These are phyloP conservation scores for Drosophila histrio DNA, from an alignment of 2,888 invertebrate genomes.

Conservation along the genomic window DNA sequence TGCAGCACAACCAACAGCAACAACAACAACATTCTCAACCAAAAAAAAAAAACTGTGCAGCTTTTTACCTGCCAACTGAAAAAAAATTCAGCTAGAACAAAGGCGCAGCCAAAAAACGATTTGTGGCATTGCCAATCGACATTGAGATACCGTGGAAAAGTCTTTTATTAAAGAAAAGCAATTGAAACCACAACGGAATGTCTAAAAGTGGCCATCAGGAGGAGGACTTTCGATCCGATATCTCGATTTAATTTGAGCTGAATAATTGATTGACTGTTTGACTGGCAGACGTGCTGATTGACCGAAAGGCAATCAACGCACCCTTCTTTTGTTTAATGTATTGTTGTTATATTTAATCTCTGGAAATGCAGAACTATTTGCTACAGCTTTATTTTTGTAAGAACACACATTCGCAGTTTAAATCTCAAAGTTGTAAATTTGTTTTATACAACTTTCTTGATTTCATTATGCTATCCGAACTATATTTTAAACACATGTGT, in stretches of 20 bases:
- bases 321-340: too few relatives aligned
- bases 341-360: too few relatives aligned
- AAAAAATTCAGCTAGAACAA: slow-evolving; percentile 49
- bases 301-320: too few relatives aligned
- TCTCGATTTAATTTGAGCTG: too few relatives aligned
- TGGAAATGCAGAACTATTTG: too few relatives aligned
- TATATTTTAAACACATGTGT: too few relatives aligned
- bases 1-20: slow-evolving; percentile 22
- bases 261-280: background rate
- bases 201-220: background rate
- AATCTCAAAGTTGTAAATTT: too few relatives aligned
- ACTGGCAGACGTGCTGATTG: background rate
- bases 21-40: background rate
- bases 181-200: background rate
- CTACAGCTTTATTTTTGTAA: too few relatives aligned
- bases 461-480: too few relatives aligned
- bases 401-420: too few relatives aligned
- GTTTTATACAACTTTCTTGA: too few relatives aligned
- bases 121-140: background rate
- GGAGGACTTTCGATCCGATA: too few relatives aligned
- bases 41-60: slow-evolving; percentile 18
- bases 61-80: slow-evolving; percentile 32
- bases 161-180: background rate
- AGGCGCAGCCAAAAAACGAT: slow-evolving; percentile 32
- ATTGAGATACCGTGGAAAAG: slow-evolving; percentile 4